These are phyloP conservation scores for Deilephila elpenor DNA, from an alignment of 2,888 invertebrate species.

Conservation along the genomic window DNA sequence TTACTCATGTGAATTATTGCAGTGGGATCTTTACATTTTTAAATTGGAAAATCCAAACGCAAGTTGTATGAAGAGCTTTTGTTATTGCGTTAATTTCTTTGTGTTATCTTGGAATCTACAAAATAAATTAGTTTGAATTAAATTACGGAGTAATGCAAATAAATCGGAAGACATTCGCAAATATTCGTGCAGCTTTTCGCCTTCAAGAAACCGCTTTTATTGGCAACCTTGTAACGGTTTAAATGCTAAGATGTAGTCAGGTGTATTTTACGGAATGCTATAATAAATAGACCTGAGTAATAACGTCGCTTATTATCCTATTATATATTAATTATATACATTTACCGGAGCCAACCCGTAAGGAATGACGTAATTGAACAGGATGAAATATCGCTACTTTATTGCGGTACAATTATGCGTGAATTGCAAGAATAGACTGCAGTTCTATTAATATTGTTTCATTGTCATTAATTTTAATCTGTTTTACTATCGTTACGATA, in stretches of 20 bases:
- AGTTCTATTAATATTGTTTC: slow-evolving; percentile 1
- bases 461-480: not conserved
- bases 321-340: slow-evolving; percentile 28
- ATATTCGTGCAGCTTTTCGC: slow-evolving; percentile 24
- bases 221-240: slow-evolving; percentile 30
- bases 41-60: not conserved
- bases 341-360: not conserved
- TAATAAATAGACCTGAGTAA: slow-evolving; percentile 27
- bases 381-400: not conserved
- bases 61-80: not conserved
- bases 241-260: slow-evolving; percentile 25
- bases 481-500: not conserved
- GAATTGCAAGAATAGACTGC: not conserved
- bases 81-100: not conserved
- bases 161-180: not conserved
- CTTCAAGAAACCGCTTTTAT: slow-evolving; percentile 31
- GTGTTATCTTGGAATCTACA: not conserved
- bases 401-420: not conserved
- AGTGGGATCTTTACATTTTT: not conserved
- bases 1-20: not conserved
- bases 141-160: not conserved
- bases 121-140: not conserved
- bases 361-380: not conserved
- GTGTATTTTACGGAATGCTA: slow-evolving; percentile 29
- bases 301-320: slow-evolving; percentile 26